Base-by-base conservation (phyloP, 2,113 vertebrate genomes). In the Galemys pyrenaicus region DNA sequence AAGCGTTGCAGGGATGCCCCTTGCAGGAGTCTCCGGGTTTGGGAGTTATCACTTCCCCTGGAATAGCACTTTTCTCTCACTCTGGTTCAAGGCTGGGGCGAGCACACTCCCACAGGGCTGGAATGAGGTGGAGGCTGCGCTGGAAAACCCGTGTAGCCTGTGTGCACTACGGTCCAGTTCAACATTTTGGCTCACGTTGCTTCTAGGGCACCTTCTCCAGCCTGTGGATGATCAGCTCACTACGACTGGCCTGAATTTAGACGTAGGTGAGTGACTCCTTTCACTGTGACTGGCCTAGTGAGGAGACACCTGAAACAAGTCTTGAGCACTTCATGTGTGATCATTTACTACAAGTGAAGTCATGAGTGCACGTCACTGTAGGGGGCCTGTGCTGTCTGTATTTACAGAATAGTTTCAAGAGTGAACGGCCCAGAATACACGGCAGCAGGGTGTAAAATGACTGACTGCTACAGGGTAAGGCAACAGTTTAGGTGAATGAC, bases 381-480 rank as follows among this genome's bases (percentile, higher is more conserved):
- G 0, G 15, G 60, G 26, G 28, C 82, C 60, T 24, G 6, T 68
- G 80, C 41, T 73, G 32, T 84, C 60, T 68, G 2, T 58, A 62
- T 75, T 75, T 84, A 62, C 49, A 95, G 60, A 85, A 62, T 0
- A 54, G 20, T 51, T 91, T 84, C 37, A 30, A 81, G 90, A 77
- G 54, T 44, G 32, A 79, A 49, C 3, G 35, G 37, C 26, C n/a
- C 17, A 26, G 19, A 64, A 78, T 44, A 82, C 15, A 39, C 35
- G 39, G 6, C 10, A 44, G 77, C 74, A 39, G 17, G 30, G 68
- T 82, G 62, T 54, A 35, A 64, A 67, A 35, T 44, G 75, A 46
- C 24, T 51, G 9, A 60, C 44, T 60, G 62, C 6, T 16, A 3
- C 4, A 44, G n/a, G 51, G 30, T 9, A 26, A 35, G 28, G 54